A percentile compares a stretch with the other conserved stretches of the same genome.
Evolutionary conservation across 2,113 vertebrate genomes (phyloP).

Genomic region (Heterotis niloticus): DNA sequence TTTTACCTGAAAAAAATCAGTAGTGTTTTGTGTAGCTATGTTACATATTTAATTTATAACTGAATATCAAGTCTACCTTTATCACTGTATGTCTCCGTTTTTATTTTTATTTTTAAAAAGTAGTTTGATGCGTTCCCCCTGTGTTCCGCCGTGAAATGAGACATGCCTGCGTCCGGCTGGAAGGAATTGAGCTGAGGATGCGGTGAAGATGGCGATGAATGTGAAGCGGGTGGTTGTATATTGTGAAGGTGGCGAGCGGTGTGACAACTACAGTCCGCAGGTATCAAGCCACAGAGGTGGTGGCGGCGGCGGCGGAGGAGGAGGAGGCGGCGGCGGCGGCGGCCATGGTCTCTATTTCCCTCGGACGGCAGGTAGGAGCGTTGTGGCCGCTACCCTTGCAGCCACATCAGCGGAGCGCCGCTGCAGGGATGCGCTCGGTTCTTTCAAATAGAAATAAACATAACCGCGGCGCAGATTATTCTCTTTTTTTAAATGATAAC

Average conservation of each 20-base stretch:
- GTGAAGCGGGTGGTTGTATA: constrained; percentile 62
- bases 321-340: no score
- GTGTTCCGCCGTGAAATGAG: constrained; percentile 7
- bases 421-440: no score
- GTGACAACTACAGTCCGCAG: constrained; percentile 57
- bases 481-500: no score
- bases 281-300: constrained; percentile 56
- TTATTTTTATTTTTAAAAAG: not conserved
- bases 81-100: not conserved
- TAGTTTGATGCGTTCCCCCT: not conserved
- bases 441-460: not conserved
- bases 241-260: constrained; percentile 60
- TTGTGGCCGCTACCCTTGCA: not conserved
- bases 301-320: no score
- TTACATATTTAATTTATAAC: not conserved
- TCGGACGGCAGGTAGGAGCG: constrained; percentile 61
- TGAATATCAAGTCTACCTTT: not conserved
- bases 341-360: constrained; percentile 52
- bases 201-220: constrained; percentile 71
- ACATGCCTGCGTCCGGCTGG: constrained; percentile 31
- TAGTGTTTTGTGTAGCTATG: not conserved
- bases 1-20: not conserved
- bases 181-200: constrained; percentile 55
- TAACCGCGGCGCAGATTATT: not conserved
- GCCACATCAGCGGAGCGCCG: not conserved